These are phyloP conservation scores for Tenualosa thibaudeaui DNA, from an alignment of 2,797 vertebrate genomes.

Conservation along the genomic window DNA sequence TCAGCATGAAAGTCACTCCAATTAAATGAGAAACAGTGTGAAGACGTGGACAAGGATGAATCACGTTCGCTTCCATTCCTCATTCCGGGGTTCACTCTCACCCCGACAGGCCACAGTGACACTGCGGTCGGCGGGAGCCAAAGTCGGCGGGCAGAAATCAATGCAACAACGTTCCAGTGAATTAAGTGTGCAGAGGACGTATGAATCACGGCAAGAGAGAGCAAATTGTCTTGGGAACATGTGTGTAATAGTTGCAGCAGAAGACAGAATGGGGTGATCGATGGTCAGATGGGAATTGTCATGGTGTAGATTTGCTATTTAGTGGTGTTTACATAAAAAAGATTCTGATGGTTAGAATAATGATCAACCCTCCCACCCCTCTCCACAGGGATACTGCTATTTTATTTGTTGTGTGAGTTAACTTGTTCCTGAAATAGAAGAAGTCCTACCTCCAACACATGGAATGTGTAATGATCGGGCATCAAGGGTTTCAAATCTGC, in stretches of 20 bases:
- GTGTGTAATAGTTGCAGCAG: not conserved
- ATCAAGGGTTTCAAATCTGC: not conserved
- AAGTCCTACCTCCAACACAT: not conserved
- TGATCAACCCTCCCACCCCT: not conserved
- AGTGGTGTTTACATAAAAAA: conserved; percentile 2
- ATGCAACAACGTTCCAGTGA: conserved; percentile 15
- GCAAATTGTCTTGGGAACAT: not conserved
- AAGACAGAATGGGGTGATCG: conserved; percentile 16
- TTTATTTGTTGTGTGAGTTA: not conserved
- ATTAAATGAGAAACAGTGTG: conserved; percentile 55
- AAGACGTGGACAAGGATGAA: not conserved
- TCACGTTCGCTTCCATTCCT: not conserved
- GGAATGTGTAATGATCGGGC: not conserved
- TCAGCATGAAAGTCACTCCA: conserved; percentile 72
- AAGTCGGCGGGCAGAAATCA: not conserved
- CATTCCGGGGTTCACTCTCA: not conserved
- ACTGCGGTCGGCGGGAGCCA: not conserved
- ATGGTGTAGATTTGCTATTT: not conserved
- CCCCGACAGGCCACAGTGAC: not conserved
- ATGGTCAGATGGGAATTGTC: not conserved
- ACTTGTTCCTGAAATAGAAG: not conserved
- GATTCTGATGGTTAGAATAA: not conserved
- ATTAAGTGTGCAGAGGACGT: conserved; percentile 17
- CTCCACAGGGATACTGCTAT: not conserved
- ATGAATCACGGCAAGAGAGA: not conserved